Evolutionary conservation across 2,888 invertebrate genomes (phyloP).

Genomic region (Amiota minor): DNA sequence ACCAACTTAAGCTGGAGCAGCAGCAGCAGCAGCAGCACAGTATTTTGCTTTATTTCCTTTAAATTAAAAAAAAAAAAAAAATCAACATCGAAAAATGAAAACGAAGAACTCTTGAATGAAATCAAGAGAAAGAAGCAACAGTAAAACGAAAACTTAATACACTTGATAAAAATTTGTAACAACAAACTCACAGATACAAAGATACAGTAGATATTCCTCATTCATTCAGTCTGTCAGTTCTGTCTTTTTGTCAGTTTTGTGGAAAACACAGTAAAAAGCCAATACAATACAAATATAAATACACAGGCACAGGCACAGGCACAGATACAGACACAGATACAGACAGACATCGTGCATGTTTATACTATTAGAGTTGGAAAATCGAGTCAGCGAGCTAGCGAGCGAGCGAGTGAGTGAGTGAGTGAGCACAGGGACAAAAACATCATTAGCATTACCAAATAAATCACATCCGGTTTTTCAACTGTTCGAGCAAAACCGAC

Average conservation of each 20-base stretch:
- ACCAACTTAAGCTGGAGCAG: neutral
- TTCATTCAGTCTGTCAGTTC: too few relatives aligned
- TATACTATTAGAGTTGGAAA: conserved; percentile 14
- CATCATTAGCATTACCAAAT: conserved; percentile 70
- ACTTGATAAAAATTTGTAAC: neutral
- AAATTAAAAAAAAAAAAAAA: conserved; percentile 3
- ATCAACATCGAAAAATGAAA: too few relatives aligned
- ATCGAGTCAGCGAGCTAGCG: neutral
- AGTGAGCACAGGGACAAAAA: conserved; percentile 50
- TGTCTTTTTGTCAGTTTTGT: too few relatives aligned
- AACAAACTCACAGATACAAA: neutral
- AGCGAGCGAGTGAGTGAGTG: neutral
- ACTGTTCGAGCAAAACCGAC: conserved; percentile 46
- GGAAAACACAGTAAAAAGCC: neutral
- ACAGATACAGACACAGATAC: neutral
- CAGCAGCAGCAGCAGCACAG: too few relatives aligned
- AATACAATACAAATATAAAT: neutral
- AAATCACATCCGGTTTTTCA: conserved; percentile 69
- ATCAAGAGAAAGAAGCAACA: neutral
- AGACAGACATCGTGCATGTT: neutral
- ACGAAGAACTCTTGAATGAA: neutral
- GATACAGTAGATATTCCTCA: neutral
- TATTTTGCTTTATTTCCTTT: conserved; percentile 21
- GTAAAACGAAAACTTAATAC: neutral
- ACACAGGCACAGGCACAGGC: neutral